These are phyloP conservation scores for Coremacera marginata DNA, from an alignment of 2,888 invertebrate species.

Conservation along the genomic window DNA sequence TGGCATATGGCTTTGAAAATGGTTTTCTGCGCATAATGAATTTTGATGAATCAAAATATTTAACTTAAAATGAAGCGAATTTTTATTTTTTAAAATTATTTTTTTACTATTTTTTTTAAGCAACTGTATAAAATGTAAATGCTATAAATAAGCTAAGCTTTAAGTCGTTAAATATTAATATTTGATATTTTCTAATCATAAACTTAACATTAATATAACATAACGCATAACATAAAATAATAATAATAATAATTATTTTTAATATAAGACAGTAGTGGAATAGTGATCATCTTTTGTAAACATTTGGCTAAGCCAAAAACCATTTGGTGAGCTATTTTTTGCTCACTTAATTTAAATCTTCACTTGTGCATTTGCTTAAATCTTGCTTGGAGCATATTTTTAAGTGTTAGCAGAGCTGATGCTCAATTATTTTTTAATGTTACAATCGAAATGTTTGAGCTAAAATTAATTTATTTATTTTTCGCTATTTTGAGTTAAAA, in stretches of 20 bases:
- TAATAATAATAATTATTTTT: background rate
- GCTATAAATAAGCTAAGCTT: background rate
- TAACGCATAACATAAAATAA: background rate
- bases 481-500: too few species aligned
- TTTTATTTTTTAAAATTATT: background rate
- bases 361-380: too few species aligned
- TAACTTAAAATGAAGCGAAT: background rate
- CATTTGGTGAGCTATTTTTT: too few species aligned
- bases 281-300: too few species aligned
- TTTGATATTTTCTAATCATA: background rate
- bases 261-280: background rate
- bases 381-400: too few species aligned
- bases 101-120: background rate
- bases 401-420: too few species aligned
- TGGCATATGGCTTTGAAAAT: constrained; percentile 65
- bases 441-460: too few species aligned
- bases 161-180: background rate
- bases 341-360: too few species aligned
- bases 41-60: constrained; percentile 42
- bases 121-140: constrained; percentile 13
- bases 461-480: too few species aligned
- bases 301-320: too few species aligned
- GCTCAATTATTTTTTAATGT: too few species aligned
- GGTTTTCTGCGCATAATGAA: constrained; percentile 61
- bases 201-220: background rate